These are phyloP conservation scores for Enteromius afrohamiltoni DNA, from an alignment of 2,797 vertebrate species.

Conservation along the genomic window DNA sequence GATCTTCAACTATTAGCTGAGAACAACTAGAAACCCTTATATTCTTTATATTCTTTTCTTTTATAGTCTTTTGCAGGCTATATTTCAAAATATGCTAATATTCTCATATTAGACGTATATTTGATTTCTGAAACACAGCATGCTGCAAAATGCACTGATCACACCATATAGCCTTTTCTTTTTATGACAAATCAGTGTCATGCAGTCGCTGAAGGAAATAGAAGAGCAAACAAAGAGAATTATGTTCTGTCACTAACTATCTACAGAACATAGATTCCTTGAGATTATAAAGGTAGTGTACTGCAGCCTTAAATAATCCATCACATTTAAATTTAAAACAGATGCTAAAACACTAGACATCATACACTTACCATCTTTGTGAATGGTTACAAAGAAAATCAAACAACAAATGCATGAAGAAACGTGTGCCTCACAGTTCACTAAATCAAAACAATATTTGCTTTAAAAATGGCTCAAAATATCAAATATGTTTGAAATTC, in stretches of 20 bases:
- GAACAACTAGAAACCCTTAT: not conserved
- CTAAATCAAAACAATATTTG: not conserved
- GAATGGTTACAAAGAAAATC: not conserved
- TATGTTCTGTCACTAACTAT: conserved; percentile 10
- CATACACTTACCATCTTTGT: not conserved
- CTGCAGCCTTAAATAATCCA: not conserved
- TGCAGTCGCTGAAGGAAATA: conserved; percentile 5
- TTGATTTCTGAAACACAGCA: not conserved
- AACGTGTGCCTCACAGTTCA: not conserved
- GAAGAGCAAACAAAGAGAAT: not conserved
- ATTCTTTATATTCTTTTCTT: not conserved
- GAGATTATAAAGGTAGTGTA: not conserved
- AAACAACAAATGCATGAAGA: not conserved
- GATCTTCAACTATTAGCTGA: not conserved
- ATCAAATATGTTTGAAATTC: not conserved
- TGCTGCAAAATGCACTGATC: not conserved
- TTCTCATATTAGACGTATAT: not conserved
- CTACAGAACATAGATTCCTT: conserved; percentile 21
- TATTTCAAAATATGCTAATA: not conserved
- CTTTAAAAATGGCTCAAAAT: not conserved
- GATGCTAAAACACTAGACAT: not conserved
- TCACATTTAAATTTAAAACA: not conserved
- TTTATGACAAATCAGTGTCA: conserved; percentile 2
- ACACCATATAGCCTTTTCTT: not conserved
- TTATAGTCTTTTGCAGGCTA: no score